phyloP scores from a whole-genome alignment of 53 echinoderm and acorn worm genomes.

The Holothuria leucospilota region DNA sequence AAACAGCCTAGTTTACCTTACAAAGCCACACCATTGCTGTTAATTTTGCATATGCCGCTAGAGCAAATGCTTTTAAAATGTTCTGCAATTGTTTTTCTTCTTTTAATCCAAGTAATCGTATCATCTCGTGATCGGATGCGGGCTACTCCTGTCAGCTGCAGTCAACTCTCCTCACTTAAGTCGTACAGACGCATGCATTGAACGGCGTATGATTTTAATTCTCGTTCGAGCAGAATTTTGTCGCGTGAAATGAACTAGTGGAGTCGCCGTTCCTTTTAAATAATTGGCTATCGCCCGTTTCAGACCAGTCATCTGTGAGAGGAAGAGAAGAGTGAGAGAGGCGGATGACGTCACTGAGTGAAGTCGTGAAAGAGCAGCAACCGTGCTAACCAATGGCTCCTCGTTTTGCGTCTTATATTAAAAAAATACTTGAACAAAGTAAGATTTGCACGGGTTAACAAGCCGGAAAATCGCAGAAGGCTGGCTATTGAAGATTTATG shows the following conservation, averaged over 20 bases:
- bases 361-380: slow-evolving; percentile 12
- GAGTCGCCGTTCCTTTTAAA: slow-evolving; percentile 45
- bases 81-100: slow-evolving; percentile 7
- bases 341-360: slow-evolving; percentile 32
- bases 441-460: slow-evolving; percentile 30
- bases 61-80: no score
- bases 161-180: neutral
- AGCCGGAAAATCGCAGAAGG: slow-evolving; percentile 29
- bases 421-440: slow-evolving; percentile 20
- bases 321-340: slow-evolving; percentile 22
- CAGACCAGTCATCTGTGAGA: slow-evolving; percentile 45
- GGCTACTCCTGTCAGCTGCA: neutral
- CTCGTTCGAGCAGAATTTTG: slow-evolving; percentile 45
- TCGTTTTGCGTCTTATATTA: slow-evolving; percentile 30
- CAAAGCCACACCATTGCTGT: no score
- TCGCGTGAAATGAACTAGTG: slow-evolving; percentile 42
- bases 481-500: slow-evolving; percentile 35
- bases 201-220: slow-evolving; percentile 47
- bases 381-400: slow-evolving; percentile 29
- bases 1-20: no score
- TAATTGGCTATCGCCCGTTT: slow-evolving; percentile 48
- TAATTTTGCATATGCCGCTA: no score
- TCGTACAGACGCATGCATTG: slow-evolving; percentile 17
- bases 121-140: slow-evolving; percentile 24
- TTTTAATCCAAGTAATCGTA: slow-evolving; percentile 19